Evolutionary conservation across 2,888 invertebrate genomes (phyloP).

Genomic region (Macrophya annulata): DNA sequence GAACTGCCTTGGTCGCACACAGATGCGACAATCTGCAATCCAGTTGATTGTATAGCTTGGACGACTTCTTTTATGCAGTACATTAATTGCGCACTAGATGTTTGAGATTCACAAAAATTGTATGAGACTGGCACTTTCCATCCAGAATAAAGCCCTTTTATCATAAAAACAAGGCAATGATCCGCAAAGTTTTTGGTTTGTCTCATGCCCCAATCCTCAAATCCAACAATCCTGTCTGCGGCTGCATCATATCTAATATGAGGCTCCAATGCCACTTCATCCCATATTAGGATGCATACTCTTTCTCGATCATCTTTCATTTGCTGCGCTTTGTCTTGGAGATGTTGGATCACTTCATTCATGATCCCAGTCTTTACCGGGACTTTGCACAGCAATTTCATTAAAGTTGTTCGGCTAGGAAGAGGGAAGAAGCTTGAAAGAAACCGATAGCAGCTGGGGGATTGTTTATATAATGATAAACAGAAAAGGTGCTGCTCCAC

Average conservation of each 20-base stretch:
- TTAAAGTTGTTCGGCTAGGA: constrained; percentile 45
- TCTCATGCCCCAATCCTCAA: constrained; percentile 59
- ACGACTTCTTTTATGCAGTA: constrained; percentile 52
- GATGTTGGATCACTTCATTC: not conserved
- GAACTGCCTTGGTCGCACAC: constrained; percentile 56
- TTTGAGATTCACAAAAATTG: constrained; percentile 57
- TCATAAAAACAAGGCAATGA: constrained; percentile 61
- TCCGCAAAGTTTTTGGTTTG: constrained; percentile 55
- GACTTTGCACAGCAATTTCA: constrained; percentile 42
- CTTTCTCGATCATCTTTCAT: constrained; percentile 52
- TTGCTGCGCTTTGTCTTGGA: not conserved
- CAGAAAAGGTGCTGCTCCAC: not conserved
- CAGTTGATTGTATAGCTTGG: not conserved
- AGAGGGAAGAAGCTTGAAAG: constrained; percentile 29
- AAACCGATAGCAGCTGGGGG: constrained; percentile 39
- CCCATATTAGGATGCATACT: constrained; percentile 58
- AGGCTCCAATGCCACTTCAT: constrained; percentile 57
- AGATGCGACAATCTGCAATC: constrained; percentile 53
- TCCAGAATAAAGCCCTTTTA: constrained; percentile 50
- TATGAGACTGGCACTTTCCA: constrained; percentile 58
- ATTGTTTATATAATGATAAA: constrained; percentile 51
- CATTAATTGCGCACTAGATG: constrained; percentile 48
- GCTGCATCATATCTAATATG: constrained; percentile 39
- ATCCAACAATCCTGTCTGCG: constrained; percentile 58
- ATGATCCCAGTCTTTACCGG: constrained; percentile 43